Evolutionary conservation across 2,113 vertebrate genomes (phyloP), one percentile per base, ranked within the genome.

Genomic region (Falco punctatus): DNA sequence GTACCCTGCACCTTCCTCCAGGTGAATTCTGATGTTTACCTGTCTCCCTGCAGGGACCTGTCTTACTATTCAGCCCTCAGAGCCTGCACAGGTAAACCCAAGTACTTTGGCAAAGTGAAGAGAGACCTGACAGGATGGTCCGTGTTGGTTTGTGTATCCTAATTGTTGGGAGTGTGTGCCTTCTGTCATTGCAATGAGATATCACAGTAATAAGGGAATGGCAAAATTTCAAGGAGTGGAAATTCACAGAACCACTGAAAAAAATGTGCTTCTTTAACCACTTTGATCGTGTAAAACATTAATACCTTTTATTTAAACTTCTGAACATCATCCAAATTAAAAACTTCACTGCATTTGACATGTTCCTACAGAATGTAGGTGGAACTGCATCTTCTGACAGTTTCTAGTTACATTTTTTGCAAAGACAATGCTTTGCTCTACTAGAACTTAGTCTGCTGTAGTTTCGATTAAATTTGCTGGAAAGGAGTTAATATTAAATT

Each of bases 401-500:
- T 81, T 80, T 55, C 9, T 40, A 64, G 38, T 91, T 81, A 62
- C 6, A 13, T 59, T 92, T 91, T 77, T 82, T 75, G 58, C 15
- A 74, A 44, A 86, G 35, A 10, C 24, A 82, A 1, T 28, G n/a
- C 90, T 92, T 73, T 74, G 16, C 14, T 90, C 24, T 92, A 14
- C 52, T 33, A 62, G 51, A 73, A 46, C 21, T 88, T 73, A n/a
- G 28, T 55, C 51, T 73, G 32, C 54, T 83, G 9, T 74, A 71
- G 48, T 77, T 96, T 65, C 52, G 40, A 80, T 95, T 90, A 75
- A 86, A 73, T 24, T 81, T 72, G 30, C 67, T 93, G 71, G 74
- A 92, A 93, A 88, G 46, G 78, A 90, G 72, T 88, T 51, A 87
- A 42, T 88, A 55, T 75, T 92, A 59, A 79, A 90, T 95, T 75